These are phyloP conservation scores for Haplochromis vanheusdeni DNA, from an alignment of 2,113 vertebrate species.

Conservation along the genomic window DNA sequence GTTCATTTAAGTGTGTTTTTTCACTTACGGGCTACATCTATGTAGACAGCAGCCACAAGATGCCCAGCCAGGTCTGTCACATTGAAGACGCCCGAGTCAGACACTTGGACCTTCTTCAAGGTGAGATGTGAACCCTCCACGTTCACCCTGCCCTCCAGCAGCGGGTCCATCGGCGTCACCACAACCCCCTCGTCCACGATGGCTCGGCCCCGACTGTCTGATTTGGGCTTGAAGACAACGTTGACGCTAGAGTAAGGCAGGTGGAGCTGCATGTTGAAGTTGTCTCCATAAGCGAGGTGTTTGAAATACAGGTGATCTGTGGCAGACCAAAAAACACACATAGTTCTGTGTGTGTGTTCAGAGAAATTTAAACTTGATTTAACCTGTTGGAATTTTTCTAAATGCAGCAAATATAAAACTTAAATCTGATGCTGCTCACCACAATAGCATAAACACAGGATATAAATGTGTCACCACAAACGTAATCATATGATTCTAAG, in stretches of 20 bases:
- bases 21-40: conserved; percentile 60
- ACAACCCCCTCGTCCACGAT: conserved; percentile 57
- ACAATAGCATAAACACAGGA: background rate
- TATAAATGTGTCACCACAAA: background rate
- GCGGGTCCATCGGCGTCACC: conserved; percentile 35
- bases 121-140: conserved; percentile 53
- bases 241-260: conserved; percentile 39
- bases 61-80: conserved; percentile 64
- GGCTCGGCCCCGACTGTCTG: conserved; percentile 34
- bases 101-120: conserved; percentile 50
- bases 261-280: conserved; percentile 64
- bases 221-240: conserved; percentile 55
- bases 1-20: background rate
- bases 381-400: background rate
- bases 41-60: conserved; percentile 56
- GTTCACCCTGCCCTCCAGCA: conserved; percentile 57
- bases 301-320: conserved; percentile 67
- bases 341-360: background rate
- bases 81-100: conserved; percentile 57
- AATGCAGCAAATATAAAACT: background rate
- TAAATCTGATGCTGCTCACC: rapidly evolving
- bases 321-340: background rate
- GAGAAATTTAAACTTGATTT: rapidly evolving
- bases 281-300: conserved; percentile 18
- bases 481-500: rapidly evolving